phyloP scores from a whole-genome alignment of 1,140 invertebrate species.

The Muscidifurax raptorellus region DNA sequence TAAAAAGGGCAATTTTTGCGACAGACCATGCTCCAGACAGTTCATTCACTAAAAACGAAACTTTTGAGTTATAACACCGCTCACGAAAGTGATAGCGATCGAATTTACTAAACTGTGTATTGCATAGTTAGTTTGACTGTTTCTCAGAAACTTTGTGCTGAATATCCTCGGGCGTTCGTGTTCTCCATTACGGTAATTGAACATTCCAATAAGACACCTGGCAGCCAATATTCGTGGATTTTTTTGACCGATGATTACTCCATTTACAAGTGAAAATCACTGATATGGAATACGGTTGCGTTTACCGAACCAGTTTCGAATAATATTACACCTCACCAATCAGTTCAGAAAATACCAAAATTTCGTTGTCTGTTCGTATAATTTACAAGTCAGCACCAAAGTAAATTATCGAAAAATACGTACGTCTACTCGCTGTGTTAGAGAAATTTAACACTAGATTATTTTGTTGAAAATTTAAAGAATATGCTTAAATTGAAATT shows the following conservation, averaged over 20 bases:
- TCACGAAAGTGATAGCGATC: background rate
- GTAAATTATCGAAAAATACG: background rate
- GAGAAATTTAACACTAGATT: too few relatives aligned
- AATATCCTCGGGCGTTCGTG: background rate
- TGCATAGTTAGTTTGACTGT: background rate
- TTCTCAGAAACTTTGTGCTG: background rate
- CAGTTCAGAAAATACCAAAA: too few relatives aligned
- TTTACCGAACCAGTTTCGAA: background rate
- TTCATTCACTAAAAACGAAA: background rate
- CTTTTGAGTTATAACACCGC: background rate
- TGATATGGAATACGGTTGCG: background rate
- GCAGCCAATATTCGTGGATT: background rate
- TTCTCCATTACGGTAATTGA: constrained; percentile 1
- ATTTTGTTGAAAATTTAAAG: too few relatives aligned
- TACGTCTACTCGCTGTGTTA: too few relatives aligned
- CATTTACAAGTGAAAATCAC: background rate
- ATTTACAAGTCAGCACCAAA: too few relatives aligned
- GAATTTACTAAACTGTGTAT: background rate
- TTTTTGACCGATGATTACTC: constrained; percentile 3
- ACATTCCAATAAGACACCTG: constrained; percentile 9
- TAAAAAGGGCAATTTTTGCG: background rate
- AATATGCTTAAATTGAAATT: too few relatives aligned
- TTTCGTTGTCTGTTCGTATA: too few relatives aligned
- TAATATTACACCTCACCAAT: background rate
- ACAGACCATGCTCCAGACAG: background rate